phyloP scores from a whole-genome alignment of 2,797 vertebrate genomes.

The Xerus rutilus region DNA sequence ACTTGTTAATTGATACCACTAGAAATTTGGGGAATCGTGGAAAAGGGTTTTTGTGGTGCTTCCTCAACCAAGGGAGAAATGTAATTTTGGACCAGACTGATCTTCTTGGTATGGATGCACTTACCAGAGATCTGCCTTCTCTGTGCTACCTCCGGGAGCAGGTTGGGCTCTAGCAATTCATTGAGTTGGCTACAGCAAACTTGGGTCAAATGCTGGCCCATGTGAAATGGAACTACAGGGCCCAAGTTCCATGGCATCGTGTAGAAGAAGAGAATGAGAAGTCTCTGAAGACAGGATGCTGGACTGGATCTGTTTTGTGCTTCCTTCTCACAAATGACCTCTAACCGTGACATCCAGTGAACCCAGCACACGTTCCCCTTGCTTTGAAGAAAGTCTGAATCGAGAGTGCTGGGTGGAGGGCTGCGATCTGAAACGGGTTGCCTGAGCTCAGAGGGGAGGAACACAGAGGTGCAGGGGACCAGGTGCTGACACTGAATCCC shows the following conservation, averaged over 20 bases:
- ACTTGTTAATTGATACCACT: constrained; percentile 3
- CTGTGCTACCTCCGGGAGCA: background rate
- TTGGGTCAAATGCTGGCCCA: constrained; percentile 29
- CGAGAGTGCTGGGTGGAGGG: background rate
- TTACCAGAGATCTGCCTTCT: background rate
- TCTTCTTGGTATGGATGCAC: background rate
- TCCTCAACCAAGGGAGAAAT: background rate
- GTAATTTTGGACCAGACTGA: background rate
- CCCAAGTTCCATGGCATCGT: background rate
- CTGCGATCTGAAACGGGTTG: background rate
- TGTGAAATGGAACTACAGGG: background rate
- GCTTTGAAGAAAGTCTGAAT: constrained; percentile 20
- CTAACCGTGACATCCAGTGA: background rate
- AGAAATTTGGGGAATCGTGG: background rate
- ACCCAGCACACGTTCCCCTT: background rate
- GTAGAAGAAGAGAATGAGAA: constrained; percentile 4
- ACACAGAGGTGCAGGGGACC: background rate
- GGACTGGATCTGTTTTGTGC: background rate
- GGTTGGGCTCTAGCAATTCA: background rate
- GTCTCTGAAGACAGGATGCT: constrained; percentile 39
- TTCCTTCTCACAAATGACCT: constrained; percentile 4
- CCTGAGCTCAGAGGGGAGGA: background rate
- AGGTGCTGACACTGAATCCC: background rate
- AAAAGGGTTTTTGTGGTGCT: background rate
- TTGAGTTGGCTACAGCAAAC: constrained; percentile 38